phyloP scores from a whole-genome alignment of 1,140 invertebrate species.

The Lordiphosa mommai region DNA sequence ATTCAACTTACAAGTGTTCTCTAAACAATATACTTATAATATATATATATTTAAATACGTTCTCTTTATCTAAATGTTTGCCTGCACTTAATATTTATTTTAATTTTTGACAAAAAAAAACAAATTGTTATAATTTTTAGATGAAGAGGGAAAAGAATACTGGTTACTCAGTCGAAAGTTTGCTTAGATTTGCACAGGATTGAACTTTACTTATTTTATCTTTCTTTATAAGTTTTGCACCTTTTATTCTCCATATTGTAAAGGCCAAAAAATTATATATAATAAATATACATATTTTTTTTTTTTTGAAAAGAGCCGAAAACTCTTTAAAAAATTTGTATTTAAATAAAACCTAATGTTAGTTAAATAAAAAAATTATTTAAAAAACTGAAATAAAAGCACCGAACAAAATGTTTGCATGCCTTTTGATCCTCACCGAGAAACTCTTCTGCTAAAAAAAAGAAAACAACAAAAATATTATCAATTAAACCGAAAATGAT shows the following conservation, averaged over 20 bases:
- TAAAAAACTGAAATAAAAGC: too few species aligned
- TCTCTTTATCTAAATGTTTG: not conserved
- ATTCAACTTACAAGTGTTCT: too few species aligned
- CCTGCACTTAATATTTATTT: too few species aligned
- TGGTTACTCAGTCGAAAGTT: too few species aligned
- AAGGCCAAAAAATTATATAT: not conserved
- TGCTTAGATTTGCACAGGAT: too few species aligned
- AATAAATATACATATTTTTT: conserved; percentile 11
- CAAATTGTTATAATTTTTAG: too few species aligned
- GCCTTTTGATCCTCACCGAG: conserved; percentile 34
- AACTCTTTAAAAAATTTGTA: not conserved
- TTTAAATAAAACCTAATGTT: not conserved
- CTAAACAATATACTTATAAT: conserved; percentile 1
- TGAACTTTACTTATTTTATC: too few species aligned
- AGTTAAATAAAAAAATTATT: conserved; percentile 13
- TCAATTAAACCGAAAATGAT: conserved; percentile 17
- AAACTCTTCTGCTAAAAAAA: conserved; percentile 16
- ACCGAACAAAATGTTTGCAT: conserved; percentile 45
- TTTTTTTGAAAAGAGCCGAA: not conserved
- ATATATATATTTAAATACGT: conserved; percentile 16
- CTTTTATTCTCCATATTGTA: too few species aligned
- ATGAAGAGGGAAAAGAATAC: too few species aligned
- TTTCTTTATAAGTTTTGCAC: too few species aligned
- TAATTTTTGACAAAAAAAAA: too few species aligned
- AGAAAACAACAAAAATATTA: not conserved